phyloP scores from a whole-genome alignment of 2,888 invertebrate species.

The Ischnus inquisitorius region DNA sequence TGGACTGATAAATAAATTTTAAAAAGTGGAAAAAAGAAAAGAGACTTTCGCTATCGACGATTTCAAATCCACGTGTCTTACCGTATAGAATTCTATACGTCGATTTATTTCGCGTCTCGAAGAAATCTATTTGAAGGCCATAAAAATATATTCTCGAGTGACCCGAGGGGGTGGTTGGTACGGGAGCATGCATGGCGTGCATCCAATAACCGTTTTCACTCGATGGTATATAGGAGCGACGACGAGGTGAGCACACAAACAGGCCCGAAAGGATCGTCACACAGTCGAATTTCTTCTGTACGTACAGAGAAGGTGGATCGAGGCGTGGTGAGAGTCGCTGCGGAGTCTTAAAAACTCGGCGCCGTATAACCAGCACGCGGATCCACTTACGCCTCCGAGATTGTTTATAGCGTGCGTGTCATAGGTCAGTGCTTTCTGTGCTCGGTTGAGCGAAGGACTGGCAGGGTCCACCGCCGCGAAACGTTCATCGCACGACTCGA shows the following conservation, averaged over 20 bases:
- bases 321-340: constrained; percentile 62
- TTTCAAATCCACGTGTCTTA: background rate
- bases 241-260: constrained; percentile 39
- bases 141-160: constrained; percentile 75
- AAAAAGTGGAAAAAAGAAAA: background rate
- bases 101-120: constrained; percentile 52
- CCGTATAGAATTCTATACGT: background rate
- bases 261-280: background rate
- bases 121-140: constrained; percentile 74
- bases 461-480: constrained; percentile 31
- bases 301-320: background rate
- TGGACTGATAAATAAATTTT: too few species aligned
- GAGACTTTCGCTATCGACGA: background rate
- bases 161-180: constrained; percentile 68
- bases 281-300: background rate
- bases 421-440: constrained; percentile 76
- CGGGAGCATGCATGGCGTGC: constrained; percentile 73
- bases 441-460: constrained; percentile 42
- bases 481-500: constrained; percentile 28
- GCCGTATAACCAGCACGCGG: constrained; percentile 77
- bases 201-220: constrained; percentile 77
- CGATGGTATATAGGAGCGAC: constrained; percentile 49
- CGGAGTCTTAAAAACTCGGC: constrained; percentile 78
- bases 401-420: constrained; percentile 83
- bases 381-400: constrained; percentile 80